Evolutionary conservation across 2,113 vertebrate genomes (phyloP).

Genomic region (Suncus etruscus): DNA sequence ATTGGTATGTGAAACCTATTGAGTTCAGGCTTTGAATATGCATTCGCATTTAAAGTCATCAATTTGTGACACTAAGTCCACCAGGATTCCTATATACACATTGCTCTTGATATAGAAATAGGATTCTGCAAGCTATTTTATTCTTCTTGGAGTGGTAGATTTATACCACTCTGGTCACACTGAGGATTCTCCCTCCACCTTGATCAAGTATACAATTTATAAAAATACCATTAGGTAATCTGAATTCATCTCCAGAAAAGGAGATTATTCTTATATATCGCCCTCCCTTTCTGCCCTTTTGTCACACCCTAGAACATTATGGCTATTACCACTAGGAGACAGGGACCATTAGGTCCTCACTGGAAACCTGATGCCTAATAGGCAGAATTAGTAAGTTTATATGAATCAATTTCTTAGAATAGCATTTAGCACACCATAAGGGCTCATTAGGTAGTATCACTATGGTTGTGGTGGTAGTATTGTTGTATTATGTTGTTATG

Average conservation of each 20-base stretch:
- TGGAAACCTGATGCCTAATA: not conserved
- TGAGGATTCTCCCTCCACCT: not conserved
- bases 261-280: not conserved
- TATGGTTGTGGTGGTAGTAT: too few relatives aligned
- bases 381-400: not conserved
- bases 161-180: not conserved
- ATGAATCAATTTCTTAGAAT: not conserved
- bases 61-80: not conserved
- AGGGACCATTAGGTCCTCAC: not conserved
- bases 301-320: not conserved
- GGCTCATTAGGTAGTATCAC: not conserved
- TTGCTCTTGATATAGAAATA: not conserved
- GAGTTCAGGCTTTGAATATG: not conserved
- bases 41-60: not conserved
- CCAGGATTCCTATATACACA: not conserved
- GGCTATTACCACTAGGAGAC: not conserved
- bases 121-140: not conserved
- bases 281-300: not conserved
- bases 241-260: not conserved
- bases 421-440: not conserved
- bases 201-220: not conserved
- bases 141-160: too few relatives aligned
- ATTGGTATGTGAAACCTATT: not conserved
- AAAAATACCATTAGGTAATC: not conserved
- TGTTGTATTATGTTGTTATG: not conserved